Percentiles rank a stretch among this genome's conserved stretches.
phyloP scores from a whole-genome alignment of 2,797 vertebrate species.

The Heterohyrax brucei region DNA sequence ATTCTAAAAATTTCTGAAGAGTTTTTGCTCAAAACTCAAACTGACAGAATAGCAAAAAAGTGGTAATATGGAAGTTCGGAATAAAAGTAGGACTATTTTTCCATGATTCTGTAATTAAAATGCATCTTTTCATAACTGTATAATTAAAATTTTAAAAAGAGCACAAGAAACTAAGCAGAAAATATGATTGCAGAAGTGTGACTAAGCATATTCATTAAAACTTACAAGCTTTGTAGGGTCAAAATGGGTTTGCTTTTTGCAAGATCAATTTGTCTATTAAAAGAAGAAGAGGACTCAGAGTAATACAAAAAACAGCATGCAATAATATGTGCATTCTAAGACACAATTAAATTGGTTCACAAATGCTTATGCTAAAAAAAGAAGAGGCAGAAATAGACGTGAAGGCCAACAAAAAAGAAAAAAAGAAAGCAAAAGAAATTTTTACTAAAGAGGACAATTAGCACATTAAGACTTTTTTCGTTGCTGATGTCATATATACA shows the following conservation, averaged over 20 bases:
- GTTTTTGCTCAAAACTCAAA: background rate
- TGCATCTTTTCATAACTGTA: background rate
- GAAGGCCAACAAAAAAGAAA: background rate
- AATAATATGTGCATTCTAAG: background rate
- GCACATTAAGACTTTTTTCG: background rate
- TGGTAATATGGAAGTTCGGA: background rate
- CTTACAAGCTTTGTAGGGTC: background rate
- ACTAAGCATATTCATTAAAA: background rate
- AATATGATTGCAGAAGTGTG: background rate
- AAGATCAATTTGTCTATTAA: background rate
- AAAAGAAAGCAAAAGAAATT: background rate
- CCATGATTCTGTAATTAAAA: background rate
- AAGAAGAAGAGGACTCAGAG: background rate
- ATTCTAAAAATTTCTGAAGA: background rate
- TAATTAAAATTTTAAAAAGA: conserved; percentile 5
- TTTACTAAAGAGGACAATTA: background rate
- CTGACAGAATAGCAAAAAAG: background rate
- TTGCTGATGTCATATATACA: background rate
- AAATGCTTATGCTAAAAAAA: background rate
- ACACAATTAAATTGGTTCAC: background rate
- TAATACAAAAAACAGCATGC: background rate
- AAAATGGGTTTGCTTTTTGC: too few relatives aligned
- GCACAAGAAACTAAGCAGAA: background rate
- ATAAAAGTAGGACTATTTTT: background rate
- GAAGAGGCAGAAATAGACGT: background rate